phyloP scores from a whole-genome alignment of 2,797 vertebrate species.

The Lutjanus argentimaculatus region DNA sequence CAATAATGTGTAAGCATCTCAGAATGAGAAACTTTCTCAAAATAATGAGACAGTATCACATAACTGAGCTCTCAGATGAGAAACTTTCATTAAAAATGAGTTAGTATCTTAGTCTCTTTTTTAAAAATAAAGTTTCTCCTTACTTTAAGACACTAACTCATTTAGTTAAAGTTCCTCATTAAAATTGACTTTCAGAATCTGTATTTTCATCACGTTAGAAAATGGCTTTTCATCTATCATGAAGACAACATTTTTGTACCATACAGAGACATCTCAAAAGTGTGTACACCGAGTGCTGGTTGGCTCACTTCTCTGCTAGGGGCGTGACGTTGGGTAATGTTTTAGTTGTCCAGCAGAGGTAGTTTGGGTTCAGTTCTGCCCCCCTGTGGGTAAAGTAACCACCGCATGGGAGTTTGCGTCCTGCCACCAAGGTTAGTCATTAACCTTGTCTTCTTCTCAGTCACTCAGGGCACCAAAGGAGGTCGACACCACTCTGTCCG shows the following conservation, averaged over 20 bases:
- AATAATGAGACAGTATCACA: no score
- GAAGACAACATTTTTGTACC: neutral
- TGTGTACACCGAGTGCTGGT: neutral
- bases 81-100: no score
- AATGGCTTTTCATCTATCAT: neutral
- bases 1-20: no score
- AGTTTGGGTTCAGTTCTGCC: conserved; percentile 60
- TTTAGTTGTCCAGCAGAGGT: conserved; percentile 65
- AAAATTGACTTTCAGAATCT: no score
- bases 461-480: conserved; percentile 61
- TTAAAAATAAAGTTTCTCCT: no score
- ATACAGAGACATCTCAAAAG: neutral
- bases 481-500: conserved; percentile 44
- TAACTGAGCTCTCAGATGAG: no score
- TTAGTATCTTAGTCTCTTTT: no score
- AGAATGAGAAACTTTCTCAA: no score
- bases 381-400: conserved; percentile 75
- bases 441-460: conserved; percentile 74
- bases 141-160: no score
- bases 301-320: conserved; percentile 20
- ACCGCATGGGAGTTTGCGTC: conserved; percentile 54
- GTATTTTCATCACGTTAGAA: no score
- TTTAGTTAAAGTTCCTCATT: no score
- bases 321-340: conserved; percentile 59
- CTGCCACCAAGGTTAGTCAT: conserved; percentile 82